Evolutionary conservation across 2,113 vertebrate genomes (phyloP).

Genomic region (Mastomys natalensis): DNA sequence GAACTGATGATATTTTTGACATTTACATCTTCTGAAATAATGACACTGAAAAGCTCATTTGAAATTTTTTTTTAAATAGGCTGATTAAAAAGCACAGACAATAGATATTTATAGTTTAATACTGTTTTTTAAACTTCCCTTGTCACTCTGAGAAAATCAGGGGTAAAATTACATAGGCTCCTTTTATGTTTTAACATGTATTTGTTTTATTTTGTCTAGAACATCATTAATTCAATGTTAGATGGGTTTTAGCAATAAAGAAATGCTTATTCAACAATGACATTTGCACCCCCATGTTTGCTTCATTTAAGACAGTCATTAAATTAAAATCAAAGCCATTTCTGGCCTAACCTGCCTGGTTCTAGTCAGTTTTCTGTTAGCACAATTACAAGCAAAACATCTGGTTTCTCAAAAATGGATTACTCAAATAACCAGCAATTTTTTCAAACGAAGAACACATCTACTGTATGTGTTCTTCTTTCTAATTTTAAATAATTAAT

Average conservation of each 20-base stretch:
- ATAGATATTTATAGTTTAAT: background rate
- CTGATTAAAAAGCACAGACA: constrained; percentile 1
- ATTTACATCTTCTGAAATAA: constrained; percentile 64
- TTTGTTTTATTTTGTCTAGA: constrained; percentile 6
- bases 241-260: background rate
- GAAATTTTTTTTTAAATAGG: constrained; percentile 51
- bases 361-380: background rate
- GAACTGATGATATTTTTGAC: constrained; percentile 57
- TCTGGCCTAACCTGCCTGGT: background rate
- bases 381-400: background rate
- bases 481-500: background rate
- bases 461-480: background rate
- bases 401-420: background rate
- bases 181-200: background rate
- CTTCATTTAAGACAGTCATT: background rate
- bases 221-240: background rate
- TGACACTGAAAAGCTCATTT: constrained; percentile 48
- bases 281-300: background rate
- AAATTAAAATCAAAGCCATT: background rate
- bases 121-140: background rate
- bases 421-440: background rate
- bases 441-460: background rate
- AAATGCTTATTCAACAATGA: background rate
- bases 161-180: background rate
- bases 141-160: background rate